Percentiles rank a stretch among this genome's conserved stretches.
Evolutionary conservation across 2,113 vertebrate genomes (phyloP).

Genomic region (Terrapene triunguis): DNA sequence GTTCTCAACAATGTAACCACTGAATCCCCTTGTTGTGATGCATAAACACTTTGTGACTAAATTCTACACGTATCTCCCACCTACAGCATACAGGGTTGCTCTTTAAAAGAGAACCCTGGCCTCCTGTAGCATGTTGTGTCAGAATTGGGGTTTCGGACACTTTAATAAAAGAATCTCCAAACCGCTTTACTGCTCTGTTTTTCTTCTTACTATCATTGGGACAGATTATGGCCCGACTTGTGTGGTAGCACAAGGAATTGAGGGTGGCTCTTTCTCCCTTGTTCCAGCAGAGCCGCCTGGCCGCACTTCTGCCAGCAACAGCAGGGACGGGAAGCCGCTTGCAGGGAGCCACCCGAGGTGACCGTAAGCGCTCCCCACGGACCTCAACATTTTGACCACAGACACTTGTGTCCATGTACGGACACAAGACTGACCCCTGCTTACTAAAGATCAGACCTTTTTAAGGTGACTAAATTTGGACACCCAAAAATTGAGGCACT

Average conservation of each 20-base stretch:
- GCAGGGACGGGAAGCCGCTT: no score
- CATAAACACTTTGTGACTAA: background rate
- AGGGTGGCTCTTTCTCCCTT: fast-evolving
- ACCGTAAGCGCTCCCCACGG: no score
- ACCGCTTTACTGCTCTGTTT: background rate
- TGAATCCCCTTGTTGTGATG: background rate
- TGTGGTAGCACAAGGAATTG: fast-evolving
- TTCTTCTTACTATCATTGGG: background rate
- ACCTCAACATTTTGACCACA: no score
- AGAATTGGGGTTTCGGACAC: background rate
- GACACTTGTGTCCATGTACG: no score
- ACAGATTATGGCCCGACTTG: background rate
- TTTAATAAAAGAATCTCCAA: background rate
- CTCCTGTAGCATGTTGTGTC: background rate
- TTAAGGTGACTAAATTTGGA: background rate
- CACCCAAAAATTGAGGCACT: background rate
- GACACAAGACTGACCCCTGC: background rate
- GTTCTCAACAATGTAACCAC: background rate
- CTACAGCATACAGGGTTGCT: constrained; percentile 47
- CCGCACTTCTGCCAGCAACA: no score
- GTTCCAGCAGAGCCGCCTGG: background rate
- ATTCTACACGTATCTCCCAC: background rate
- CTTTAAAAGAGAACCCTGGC: background rate
- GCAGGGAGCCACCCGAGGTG: no score
- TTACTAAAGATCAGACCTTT: background rate